These are phyloP conservation scores for Microplitis demolitor DNA, from an alignment of 1,140 invertebrate species.

Conservation along the genomic window DNA sequence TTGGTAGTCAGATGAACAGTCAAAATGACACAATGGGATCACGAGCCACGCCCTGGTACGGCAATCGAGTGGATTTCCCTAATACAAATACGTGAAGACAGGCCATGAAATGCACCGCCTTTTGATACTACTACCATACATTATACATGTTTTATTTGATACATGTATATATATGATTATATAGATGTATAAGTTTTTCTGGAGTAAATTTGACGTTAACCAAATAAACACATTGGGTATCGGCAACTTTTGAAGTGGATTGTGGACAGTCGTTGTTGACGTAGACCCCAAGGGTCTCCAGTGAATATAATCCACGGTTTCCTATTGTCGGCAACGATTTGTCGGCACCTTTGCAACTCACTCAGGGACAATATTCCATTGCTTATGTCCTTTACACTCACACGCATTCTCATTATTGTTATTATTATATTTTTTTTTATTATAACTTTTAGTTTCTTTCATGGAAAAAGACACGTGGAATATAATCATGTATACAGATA, in stretches of 20 bases:
- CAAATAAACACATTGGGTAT: constrained; percentile 59
- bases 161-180: background rate
- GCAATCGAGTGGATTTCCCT: constrained; percentile 44
- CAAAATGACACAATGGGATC: constrained; percentile 32
- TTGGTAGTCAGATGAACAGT: constrained; percentile 19
- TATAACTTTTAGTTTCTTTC: too few relatives aligned
- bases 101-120: constrained; percentile 23
- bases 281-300: constrained; percentile 24
- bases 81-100: constrained; percentile 38
- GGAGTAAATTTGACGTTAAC: constrained; percentile 60
- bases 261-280: constrained; percentile 34
- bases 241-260: constrained; percentile 60
- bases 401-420: too few relatives aligned
- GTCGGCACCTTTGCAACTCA: too few relatives aligned
- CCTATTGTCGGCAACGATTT: too few relatives aligned
- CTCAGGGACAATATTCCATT: too few relatives aligned
- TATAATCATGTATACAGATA: too few relatives aligned
- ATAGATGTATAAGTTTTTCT: constrained; percentile 23
- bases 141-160: too few relatives aligned
- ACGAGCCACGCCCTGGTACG: constrained; percentile 50
- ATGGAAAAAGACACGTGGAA: too few relatives aligned
- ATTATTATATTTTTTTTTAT: too few relatives aligned
- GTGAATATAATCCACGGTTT: too few relatives aligned
- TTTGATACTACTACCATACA: background rate
- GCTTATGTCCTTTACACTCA: too few relatives aligned